These are phyloP conservation scores for Chromis chromis DNA, from an alignment of 2,797 vertebrate genomes.

Conservation along the genomic window DNA sequence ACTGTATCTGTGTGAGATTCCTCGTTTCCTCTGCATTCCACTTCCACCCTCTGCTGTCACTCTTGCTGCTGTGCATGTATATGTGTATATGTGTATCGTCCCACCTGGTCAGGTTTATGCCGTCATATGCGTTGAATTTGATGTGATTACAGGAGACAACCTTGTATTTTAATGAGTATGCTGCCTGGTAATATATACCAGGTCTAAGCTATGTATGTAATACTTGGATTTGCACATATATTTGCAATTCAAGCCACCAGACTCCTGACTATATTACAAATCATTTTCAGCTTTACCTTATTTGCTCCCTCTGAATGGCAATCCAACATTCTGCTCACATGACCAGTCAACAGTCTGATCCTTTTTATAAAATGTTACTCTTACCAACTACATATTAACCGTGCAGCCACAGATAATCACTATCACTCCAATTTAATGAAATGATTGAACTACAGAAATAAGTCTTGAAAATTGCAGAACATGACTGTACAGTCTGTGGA, in stretches of 20 bases:
- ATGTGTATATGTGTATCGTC: not conserved
- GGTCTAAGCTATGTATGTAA: not conserved
- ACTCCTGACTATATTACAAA: not conserved
- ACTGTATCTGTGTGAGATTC: not conserved
- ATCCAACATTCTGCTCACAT: not conserved
- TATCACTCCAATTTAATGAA: conserved; percentile 1
- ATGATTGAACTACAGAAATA: not conserved
- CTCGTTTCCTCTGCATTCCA: not conserved
- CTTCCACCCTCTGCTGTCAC: conserved; percentile 6
- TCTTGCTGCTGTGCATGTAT: not conserved
- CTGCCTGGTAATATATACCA: not conserved
- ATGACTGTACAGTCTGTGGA: not conserved
- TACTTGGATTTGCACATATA: not conserved
- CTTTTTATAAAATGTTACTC: not conserved
- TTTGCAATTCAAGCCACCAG: not conserved
- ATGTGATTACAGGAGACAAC: conserved; percentile 1
- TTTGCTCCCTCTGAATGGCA: no score
- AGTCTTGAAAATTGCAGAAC: not conserved
- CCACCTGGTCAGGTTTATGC: not conserved
- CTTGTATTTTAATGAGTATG: conserved; percentile 1
- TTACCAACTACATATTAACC: not conserved
- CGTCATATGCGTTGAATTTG: not conserved
- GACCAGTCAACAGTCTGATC: not conserved
- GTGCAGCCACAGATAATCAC: not conserved
- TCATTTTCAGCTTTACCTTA: not conserved